Evolutionary conservation across 2,888 invertebrate species (phyloP), one percentile per base, ranked within the genome.

Genomic region (Drosophila rellima): DNA sequence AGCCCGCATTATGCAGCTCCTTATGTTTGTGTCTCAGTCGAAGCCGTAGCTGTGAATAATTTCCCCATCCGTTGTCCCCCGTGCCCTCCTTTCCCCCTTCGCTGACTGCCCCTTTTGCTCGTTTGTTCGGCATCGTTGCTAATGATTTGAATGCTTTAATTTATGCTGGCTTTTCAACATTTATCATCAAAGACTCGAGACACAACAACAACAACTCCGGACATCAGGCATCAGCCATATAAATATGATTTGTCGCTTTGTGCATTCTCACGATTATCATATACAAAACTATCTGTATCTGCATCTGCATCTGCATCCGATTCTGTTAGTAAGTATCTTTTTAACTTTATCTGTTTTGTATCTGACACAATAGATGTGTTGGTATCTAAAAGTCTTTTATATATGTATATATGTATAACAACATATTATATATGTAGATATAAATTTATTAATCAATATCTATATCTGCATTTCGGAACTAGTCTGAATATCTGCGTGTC

Each of bases 141-240:
- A 90, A 92, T 85, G 88, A 91, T 88, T 90, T 87, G 77, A 89
- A 91, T 90, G 89, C 86, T 83, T 85, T 89, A 89, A 90, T 91
- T 89, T 78, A 75, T 78, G 76, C 82, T 61, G 73, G 51, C 67
- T 88, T 78, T 78, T 71, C 65, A 54, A 72, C 88, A 90, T 89
- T 88, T 85, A 85, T 89, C 85, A 85, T 89, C 88, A 89, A 89
- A 81, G 87, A 70, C 74, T 59, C 29, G 23, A 44, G 23, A 26
- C 26, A 26, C 7, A 33, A 10, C 31, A 31, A 15, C 29, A 35
- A 18, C 31, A 5, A 18, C 40, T 26, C 5, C 29, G 7, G 39
- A 18, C 40, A 40, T 54, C 54, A 31, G 18, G 18, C n/a, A 52
- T 52, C 52, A 29, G 11, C 31, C 40, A 20, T 42, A 42, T 54